Evolutionary conservation across 2,888 invertebrate genomes (phyloP), one percentile per base, ranked within the genome.

Genomic region (Macaria notata): DNA sequence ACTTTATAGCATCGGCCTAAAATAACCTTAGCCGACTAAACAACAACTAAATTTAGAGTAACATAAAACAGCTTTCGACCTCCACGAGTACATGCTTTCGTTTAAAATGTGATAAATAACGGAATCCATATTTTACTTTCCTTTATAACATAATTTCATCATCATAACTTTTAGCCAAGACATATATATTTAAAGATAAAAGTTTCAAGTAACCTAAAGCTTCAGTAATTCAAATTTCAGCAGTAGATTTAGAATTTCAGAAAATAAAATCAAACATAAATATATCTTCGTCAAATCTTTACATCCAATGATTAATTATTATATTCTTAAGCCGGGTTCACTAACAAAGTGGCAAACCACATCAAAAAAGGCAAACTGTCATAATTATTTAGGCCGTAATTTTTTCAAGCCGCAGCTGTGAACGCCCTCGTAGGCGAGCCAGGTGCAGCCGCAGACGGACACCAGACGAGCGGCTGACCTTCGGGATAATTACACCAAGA

Each of bases 21-120:
- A 79, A 79, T 76, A 75, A 65, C 72, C 70, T 73, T 66, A 61
- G 69, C 71, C 74, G 76, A 70, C 77, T 78, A 79, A 79, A 79
- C 78, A 79, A 56, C 63, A 54, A 64, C 70, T 74, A 73, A 69
- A 70, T 71, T 66, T 72, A 75, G 72, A 69, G 70, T 56, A 73
- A 79, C 72, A 78, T 72, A 71, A 78, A 72, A 71, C 76, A 77
- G 72, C 61, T 60, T n/a, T 49, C 45, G 47, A 63, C 69, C 69
- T 68, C 69, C 72, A 73, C 73, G 74, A 76, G 68, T 71, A 69
- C 73, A 70, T 72, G 67, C 65, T 66, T 66, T 68, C 61, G 64
- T 73, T 68, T 75, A 56, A 62, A 69, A 66, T 59, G 65, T 66
- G 47, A 3, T 19, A 19, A 2, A 2, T 19, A 19, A 19, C 19